phyloP scores from a whole-genome alignment of 1,140 invertebrate species.

The Eriocheir sinensis region DNA sequence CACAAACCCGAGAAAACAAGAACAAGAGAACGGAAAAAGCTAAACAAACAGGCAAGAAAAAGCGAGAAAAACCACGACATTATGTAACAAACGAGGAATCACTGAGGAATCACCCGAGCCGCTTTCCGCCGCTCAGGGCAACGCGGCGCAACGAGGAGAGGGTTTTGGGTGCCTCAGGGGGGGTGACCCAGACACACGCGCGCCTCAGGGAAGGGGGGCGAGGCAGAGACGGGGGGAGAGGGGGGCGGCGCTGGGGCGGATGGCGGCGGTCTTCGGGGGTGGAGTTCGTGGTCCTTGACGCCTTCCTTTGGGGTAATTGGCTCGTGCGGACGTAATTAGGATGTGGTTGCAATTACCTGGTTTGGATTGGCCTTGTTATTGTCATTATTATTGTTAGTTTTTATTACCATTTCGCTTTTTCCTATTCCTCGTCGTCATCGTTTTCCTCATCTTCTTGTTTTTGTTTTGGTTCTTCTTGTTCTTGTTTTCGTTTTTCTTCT shows the following conservation, averaged over 20 bases:
- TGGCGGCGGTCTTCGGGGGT: not conserved
- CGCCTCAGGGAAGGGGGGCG: not conserved
- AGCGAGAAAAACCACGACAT: not conserved
- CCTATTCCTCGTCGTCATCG: no score
- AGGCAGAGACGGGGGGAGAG: not conserved
- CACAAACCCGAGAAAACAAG: no score
- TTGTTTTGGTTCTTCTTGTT: no score
- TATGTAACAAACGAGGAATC: not conserved
- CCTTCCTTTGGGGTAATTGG: constrained; percentile 1
- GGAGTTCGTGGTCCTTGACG: not conserved
- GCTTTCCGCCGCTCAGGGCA: not conserved
- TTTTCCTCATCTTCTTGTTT: no score
- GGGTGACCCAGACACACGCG: not conserved
- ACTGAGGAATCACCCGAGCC: no score
- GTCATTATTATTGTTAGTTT: not conserved
- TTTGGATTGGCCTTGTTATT: not conserved
- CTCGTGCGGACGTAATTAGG: not conserved
- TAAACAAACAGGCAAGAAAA: not conserved
- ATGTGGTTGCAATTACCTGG: not conserved
- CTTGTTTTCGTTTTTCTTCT: no score
- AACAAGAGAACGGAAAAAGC: no score
- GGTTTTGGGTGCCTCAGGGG: not conserved
- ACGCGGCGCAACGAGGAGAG: not conserved
- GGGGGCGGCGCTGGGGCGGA: not conserved
- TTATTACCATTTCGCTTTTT: no score